phyloP scores from a whole-genome alignment of 1,140 invertebrate genomes.

The Procambarus virginalis region DNA sequence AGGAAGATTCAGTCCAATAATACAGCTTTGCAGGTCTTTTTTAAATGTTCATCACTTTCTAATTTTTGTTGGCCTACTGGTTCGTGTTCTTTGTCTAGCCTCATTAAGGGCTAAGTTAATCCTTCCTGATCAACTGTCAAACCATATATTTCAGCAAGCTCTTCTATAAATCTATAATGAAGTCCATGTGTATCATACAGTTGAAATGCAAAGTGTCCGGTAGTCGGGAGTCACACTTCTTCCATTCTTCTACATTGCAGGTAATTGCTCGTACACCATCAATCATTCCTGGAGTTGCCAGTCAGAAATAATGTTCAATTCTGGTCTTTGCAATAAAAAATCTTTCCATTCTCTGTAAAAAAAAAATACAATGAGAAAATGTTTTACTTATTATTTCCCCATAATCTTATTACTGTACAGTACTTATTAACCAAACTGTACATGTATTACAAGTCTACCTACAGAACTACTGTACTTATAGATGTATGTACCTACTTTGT shows the following conservation, averaged over 20 bases:
- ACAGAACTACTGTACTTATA: too few relatives aligned
- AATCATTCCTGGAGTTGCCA: slow-evolving; percentile 80
- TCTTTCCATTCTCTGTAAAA: slow-evolving; percentile 79
- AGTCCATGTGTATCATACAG: slow-evolving; percentile 73
- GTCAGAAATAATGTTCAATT: slow-evolving; percentile 79
- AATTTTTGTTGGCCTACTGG: slow-evolving; percentile 6
- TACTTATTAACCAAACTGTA: too few relatives aligned
- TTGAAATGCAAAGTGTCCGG: slow-evolving; percentile 81
- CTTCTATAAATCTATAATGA: slow-evolving; percentile 31
- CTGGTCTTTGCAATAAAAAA: slow-evolving; percentile 78
- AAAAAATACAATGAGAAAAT: slow-evolving; percentile 3
- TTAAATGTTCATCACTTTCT: not conserved
- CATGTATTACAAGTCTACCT: too few relatives aligned
- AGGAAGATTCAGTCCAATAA: slow-evolving; percentile 60
- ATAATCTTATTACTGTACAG: too few relatives aligned
- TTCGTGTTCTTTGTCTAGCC: slow-evolving; percentile 41
- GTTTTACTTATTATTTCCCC: not conserved
- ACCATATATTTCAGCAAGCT: slow-evolving; percentile 76
- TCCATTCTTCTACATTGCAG: slow-evolving; percentile 55
- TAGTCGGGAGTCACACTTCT: slow-evolving; percentile 69
- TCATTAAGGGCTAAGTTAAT: slow-evolving; percentile 60
- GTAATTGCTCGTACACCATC: slow-evolving; percentile 82
- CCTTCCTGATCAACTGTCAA: slow-evolving; percentile 71
- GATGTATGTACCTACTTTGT: too few relatives aligned
- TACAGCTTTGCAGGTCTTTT: slow-evolving; percentile 9